These are phyloP conservation scores for Ecdyonurus torrentis DNA, from an alignment of 2,888 invertebrate species.

Conservation along the genomic window DNA sequence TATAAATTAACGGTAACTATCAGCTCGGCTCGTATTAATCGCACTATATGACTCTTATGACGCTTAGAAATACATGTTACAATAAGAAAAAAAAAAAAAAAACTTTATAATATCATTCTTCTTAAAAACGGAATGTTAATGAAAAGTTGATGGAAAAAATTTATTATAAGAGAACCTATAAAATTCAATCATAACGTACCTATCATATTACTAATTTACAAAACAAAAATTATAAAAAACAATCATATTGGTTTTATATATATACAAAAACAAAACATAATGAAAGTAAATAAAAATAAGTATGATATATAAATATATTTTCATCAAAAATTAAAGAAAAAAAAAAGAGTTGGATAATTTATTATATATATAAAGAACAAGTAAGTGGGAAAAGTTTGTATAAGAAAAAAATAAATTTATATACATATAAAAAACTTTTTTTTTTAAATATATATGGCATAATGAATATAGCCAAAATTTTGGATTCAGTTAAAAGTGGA, in stretches of 20 bases:
- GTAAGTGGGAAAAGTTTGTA: too few relatives aligned
- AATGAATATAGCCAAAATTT: too few relatives aligned
- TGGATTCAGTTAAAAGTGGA: too few relatives aligned
- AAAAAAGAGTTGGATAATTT: too few relatives aligned
- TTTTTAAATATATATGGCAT: too few relatives aligned
- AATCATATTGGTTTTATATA: too few relatives aligned
- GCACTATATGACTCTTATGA: background rate
- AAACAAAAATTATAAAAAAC: background rate
- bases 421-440: too few relatives aligned
- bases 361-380: too few relatives aligned
- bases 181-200: background rate
- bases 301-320: background rate
- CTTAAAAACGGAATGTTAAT: background rate
- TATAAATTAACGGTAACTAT: background rate
- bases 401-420: too few relatives aligned
- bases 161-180: background rate
- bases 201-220: background rate
- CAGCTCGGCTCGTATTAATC: background rate
- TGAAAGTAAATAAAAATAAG: background rate
- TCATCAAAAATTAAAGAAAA: background rate
- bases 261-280: too few relatives aligned
- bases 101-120: background rate
- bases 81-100: too few relatives aligned
- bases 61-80: background rate
- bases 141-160: background rate